phyloP scores from a whole-genome alignment of 2,888 invertebrate species.

The Stomorhina lunata region DNA sequence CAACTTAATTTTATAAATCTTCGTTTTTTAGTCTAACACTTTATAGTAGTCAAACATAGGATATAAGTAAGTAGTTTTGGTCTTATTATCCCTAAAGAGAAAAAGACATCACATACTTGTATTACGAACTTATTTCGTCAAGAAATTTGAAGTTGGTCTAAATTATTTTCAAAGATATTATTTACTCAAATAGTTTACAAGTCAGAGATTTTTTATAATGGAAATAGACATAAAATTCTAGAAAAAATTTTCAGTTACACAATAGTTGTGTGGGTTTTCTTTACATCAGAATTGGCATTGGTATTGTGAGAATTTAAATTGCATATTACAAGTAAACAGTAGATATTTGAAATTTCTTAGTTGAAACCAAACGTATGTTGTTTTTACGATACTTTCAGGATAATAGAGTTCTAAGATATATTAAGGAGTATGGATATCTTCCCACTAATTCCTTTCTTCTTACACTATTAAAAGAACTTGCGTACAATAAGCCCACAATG shows the following conservation, averaged over 20 bases:
- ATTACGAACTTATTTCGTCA: neutral
- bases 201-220: neutral
- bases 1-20: neutral
- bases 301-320: too few species aligned
- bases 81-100: neutral
- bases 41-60: neutral
- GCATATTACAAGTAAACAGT: too few species aligned
- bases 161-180: neutral
- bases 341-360: too few species aligned
- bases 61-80: too few species aligned
- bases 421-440: too few species aligned
- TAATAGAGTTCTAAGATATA: too few species aligned
- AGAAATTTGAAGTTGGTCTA: neutral
- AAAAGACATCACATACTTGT: neutral
- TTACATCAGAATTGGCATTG: conserved; percentile 9
- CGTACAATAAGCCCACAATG: too few species aligned
- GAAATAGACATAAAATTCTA: neutral
- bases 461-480: too few species aligned
- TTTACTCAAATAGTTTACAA: neutral
- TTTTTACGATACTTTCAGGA: too few species aligned
- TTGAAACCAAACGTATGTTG: too few species aligned
- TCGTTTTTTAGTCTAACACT: neutral
- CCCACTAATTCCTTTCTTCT: too few species aligned
- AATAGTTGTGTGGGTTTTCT: neutral
- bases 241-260: neutral